Evolutionary conservation across 2,888 invertebrate genomes (phyloP).

Genomic region (Lasioglossum calceatum): DNA sequence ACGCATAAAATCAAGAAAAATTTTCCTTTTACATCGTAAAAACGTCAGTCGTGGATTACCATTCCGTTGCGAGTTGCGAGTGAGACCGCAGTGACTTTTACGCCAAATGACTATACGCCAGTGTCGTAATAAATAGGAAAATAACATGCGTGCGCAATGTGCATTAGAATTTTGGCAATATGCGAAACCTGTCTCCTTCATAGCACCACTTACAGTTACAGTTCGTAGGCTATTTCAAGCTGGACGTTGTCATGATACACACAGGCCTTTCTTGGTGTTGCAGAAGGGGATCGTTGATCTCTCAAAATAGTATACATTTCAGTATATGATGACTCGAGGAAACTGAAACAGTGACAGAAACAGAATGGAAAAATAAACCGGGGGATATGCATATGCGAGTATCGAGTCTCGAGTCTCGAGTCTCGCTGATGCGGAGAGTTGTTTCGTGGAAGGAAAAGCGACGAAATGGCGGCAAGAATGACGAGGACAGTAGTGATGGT

Average conservation of each 20-base stretch:
- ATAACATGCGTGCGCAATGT: not conserved
- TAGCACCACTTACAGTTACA: not conserved
- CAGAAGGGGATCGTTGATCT: constrained; percentile 7
- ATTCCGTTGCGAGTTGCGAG: not conserved
- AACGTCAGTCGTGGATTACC: not conserved
- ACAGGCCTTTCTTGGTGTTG: not conserved
- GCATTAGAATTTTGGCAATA: constrained; percentile 1
- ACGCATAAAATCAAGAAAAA: not conserved
- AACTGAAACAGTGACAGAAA: not conserved
- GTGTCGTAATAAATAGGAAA: not conserved
- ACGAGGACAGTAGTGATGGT: not conserved
- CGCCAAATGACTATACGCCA: not conserved
- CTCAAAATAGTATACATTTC: constrained; percentile 3
- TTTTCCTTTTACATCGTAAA: constrained; percentile 6
- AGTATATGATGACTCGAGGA: constrained; percentile 4
- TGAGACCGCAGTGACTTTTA: not conserved
- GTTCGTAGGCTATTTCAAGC: not conserved
- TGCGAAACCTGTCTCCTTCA: not conserved
- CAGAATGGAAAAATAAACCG: not conserved
- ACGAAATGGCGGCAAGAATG: not conserved
- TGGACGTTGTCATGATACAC: not conserved
- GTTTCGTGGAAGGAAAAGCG: constrained; percentile 2
- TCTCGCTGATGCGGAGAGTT: constrained; percentile 22
- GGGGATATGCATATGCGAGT: not conserved
- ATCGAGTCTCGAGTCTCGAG: constrained; percentile 24